phyloP scores from a whole-genome alignment of 2,888 invertebrate species.

The Sarcophaga caerulescens region DNA sequence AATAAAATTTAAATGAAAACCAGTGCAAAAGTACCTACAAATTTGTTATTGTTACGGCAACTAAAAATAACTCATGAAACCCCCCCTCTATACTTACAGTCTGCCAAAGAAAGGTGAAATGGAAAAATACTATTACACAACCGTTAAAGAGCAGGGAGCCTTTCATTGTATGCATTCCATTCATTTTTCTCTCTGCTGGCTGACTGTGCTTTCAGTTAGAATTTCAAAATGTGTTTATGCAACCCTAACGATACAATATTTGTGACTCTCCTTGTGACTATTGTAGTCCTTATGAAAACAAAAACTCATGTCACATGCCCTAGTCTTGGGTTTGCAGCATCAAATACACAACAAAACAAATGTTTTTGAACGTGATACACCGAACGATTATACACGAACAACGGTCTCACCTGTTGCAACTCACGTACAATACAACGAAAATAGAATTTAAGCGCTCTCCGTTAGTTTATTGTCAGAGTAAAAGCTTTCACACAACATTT shows the following conservation, averaged over 20 bases:
- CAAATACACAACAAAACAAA: neutral
- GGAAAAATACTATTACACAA: neutral
- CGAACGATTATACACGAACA: neutral
- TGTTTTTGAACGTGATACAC: neutral
- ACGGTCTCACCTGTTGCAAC: neutral
- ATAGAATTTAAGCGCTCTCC: neutral
- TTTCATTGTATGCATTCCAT: too few species aligned
- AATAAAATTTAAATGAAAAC: neutral
- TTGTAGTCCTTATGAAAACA: slow-evolving; percentile 10
- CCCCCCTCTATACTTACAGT: too few species aligned
- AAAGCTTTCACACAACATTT: neutral
- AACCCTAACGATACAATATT: neutral
- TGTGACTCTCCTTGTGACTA: neutral
- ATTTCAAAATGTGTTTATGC: slow-evolving; percentile 4
- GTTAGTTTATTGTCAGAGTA: neutral
- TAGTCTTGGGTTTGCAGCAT: slow-evolving; percentile 11
- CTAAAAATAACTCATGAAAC: neutral
- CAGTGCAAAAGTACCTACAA: neutral
- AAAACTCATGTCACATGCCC: slow-evolving; percentile 32
- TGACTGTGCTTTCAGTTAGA: neutral
- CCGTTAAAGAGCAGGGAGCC: neutral
- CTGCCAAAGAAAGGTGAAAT: neutral
- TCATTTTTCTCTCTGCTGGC: neutral
- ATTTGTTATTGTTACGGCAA: neutral
- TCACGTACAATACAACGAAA: neutral